Conservation (phyloP, 2,888 invertebrate genomes). For the Mythimna albipuncta region DNA sequence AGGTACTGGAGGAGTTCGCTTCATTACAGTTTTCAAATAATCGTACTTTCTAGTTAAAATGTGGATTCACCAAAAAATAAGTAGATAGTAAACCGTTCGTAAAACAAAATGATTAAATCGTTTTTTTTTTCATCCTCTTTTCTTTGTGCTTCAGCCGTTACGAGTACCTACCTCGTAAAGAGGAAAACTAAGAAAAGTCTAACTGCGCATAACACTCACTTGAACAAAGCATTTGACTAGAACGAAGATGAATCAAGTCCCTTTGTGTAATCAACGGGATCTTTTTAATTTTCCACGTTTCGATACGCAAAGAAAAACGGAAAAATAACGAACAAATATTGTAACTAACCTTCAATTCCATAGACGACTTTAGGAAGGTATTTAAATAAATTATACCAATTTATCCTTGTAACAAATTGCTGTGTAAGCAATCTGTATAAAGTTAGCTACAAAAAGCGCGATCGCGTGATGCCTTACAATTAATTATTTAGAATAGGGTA, state of each 20-base stretch:
- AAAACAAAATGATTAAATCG: too few species aligned
- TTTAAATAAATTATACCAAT: constrained; percentile 61
- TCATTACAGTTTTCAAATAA: constrained; percentile 50
- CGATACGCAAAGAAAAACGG: constrained; percentile 19
- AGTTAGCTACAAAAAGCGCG: constrained; percentile 57
- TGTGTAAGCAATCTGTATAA: constrained; percentile 57
- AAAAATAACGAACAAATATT: constrained; percentile 45
- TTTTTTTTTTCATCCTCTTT: background rate
- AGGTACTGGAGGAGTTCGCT: constrained; percentile 32
- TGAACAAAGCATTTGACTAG: constrained; percentile 32
- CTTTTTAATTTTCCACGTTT: constrained; percentile 33
- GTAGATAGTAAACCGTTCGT: too few species aligned
- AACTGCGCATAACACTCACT: constrained; percentile 23
- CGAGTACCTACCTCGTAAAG: background rate
- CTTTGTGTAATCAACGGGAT: constrained; percentile 32
- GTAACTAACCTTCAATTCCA: constrained; percentile 34
- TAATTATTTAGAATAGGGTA: constrained; percentile 56
- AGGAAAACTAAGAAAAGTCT: constrained; percentile 7
- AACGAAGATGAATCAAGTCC: constrained; percentile 26
- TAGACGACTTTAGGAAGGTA: constrained; percentile 31
- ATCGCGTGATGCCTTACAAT: constrained; percentile 64
- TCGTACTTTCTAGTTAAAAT: constrained; percentile 8
- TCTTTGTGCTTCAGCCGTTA: background rate
- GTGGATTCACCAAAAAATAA: background rate
- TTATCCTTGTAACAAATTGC: constrained; percentile 55